Conservation (phyloP, 2,113 vertebrate genomes). For the Daphoenositta chrysoptera region DNA sequence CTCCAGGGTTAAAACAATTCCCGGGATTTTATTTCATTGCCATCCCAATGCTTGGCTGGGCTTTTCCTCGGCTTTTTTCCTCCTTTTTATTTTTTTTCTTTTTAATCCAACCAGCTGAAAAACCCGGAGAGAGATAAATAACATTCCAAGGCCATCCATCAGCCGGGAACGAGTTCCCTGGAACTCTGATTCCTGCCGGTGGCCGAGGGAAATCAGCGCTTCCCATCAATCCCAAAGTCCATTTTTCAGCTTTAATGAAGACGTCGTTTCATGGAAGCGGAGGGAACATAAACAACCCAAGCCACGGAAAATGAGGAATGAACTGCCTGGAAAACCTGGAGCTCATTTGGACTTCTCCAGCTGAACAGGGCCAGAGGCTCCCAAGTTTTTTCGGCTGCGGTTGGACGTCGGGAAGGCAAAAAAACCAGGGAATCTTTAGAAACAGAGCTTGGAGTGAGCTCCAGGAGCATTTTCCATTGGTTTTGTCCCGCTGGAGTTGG, state of each 20-base stretch:
- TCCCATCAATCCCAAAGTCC: conserved; percentile 66
- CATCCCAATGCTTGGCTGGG: background rate
- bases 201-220: conserved; percentile 58
- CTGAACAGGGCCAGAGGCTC: background rate
- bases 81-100: background rate
- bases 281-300: conserved; percentile 65
- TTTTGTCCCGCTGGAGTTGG: accelerated
- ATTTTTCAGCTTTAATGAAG: conserved; percentile 74
- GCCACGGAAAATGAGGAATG: conserved; percentile 59
- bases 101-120: conserved; percentile 18
- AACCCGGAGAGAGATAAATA: background rate
- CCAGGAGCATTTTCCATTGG: background rate
- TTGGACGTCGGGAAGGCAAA: conserved; percentile 33
- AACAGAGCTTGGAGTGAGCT: background rate
- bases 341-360: conserved; percentile 44
- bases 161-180: background rate
- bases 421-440: background rate
- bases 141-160: background rate
- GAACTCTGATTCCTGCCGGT: conserved; percentile 35
- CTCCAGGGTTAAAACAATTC: background rate
- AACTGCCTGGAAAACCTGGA: conserved; percentile 66
- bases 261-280: conserved; percentile 63
- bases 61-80: background rate
- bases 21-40: background rate
- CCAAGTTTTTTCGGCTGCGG: conserved; percentile 39